These are phyloP conservation scores for Brachycybe producta DNA, from an alignment of 2,888 invertebrate genomes.

Conservation along the genomic window DNA sequence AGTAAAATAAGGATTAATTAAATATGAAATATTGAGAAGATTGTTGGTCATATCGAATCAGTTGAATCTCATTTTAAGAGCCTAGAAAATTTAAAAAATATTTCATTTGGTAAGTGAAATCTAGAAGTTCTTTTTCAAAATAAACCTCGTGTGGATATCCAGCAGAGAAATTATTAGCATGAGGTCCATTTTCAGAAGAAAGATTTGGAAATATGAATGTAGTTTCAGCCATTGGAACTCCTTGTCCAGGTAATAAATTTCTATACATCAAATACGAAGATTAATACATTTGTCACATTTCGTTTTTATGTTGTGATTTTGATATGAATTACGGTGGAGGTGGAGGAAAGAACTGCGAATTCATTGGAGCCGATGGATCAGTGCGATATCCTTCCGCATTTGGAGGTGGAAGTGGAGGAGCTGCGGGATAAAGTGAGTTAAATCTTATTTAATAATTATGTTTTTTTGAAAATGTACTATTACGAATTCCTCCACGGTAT, in stretches of 20 bases:
- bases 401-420: conserved; percentile 12
- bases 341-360: conserved; percentile 4
- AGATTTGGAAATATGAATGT: conserved; percentile 11
- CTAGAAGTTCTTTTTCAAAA: neutral
- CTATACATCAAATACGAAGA: neutral
- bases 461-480: too few species aligned
- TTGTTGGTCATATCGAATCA: too few species aligned
- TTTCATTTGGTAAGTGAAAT: too few species aligned
- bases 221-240: conserved; percentile 6
- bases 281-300: neutral
- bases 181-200: neutral
- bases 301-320: too few species aligned
- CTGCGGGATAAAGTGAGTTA: neutral
- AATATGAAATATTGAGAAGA: too few species aligned
- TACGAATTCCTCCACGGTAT: neutral
- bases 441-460: too few species aligned
- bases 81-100: too few species aligned
- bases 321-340: too few species aligned
- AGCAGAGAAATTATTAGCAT: neutral
- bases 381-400: conserved; percentile 10
- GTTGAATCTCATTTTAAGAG: too few species aligned
- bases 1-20: too few species aligned
- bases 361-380: neutral
- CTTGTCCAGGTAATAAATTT: neutral
- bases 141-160: neutral